Evolutionary conservation across 2,113 vertebrate species (phyloP).

Genomic region (Aythya baeri): DNA sequence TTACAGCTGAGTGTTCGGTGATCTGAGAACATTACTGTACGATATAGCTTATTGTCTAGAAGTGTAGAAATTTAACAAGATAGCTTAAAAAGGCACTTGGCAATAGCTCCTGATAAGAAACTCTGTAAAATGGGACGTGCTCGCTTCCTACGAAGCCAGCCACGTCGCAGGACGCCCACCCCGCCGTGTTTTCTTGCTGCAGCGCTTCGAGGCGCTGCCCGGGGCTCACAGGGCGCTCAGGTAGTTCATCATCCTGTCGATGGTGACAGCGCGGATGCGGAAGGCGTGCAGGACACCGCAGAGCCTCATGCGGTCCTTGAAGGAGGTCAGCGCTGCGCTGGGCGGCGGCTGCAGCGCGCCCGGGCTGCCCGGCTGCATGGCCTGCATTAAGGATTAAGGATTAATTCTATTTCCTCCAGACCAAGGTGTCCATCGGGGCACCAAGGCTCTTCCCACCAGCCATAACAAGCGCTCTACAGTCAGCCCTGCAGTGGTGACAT

Average conservation of each 20-base stretch:
- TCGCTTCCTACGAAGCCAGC: not conserved
- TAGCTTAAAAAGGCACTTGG: not conserved
- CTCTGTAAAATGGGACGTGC: fast-evolving
- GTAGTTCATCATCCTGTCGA: slow-evolving; percentile 82
- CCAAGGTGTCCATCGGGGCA: not conserved
- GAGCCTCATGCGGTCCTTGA: slow-evolving; percentile 69
- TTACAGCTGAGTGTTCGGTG: not conserved
- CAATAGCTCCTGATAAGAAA: not conserved
- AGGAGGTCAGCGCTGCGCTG: not conserved
- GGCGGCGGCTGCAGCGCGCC: fast-evolving
- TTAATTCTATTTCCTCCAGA: too few species aligned
- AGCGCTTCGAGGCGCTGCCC: not conserved
- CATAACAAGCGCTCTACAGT: not conserved
- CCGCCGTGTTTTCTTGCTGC: not conserved
- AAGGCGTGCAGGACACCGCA: slow-evolving; percentile 83
- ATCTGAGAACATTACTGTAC: not conserved
- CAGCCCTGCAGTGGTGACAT: not conserved
- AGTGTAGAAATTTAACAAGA: fast-evolving
- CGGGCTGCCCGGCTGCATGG: not conserved
- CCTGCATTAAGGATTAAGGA: slow-evolving; percentile 23
- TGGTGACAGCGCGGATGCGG: slow-evolving; percentile 80
- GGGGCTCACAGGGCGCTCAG: slow-evolving; percentile 45
- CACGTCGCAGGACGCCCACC: not conserved
- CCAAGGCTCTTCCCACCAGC: not conserved
- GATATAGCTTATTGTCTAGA: slow-evolving; percentile 19